Evolutionary conservation across 2,888 invertebrate species (phyloP).

Genomic region (Acleris cristana): DNA sequence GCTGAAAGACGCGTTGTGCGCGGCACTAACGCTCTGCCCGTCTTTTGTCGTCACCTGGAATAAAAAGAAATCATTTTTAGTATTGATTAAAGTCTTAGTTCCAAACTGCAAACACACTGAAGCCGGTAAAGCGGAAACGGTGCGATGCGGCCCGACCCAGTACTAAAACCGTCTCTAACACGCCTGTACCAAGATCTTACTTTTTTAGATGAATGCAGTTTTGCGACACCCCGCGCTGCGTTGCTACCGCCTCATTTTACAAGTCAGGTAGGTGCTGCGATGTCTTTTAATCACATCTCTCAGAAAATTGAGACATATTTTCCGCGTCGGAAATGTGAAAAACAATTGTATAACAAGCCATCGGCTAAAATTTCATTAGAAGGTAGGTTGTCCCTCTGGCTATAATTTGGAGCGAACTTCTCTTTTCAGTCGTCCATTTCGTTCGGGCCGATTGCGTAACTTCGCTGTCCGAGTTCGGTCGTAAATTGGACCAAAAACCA

Average conservation of each 20-base stretch:
- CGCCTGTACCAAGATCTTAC: no score
- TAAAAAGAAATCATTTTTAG: conserved; percentile 38
- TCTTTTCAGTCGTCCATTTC: conserved; percentile 40
- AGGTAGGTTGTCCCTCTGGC: conserved; percentile 34
- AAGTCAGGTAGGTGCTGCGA: no score
- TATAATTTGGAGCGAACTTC: conserved; percentile 44
- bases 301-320: no score
- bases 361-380: not conserved
- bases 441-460: conserved; percentile 39
- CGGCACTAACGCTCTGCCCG: conserved; percentile 86
- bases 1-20: conserved; percentile 88
- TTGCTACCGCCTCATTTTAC: no score
- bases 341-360: not conserved
- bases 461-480: conserved; percentile 25
- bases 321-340: no score
- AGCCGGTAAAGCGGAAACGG: no score
- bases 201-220: no score
- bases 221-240: no score
- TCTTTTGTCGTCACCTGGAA: conserved; percentile 88
- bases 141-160: no score
- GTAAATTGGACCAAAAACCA: conserved; percentile 31
- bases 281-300: no score
- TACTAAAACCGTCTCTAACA: no score
- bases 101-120: no score
- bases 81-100: not conserved